A percentile compares a stretch with the other conserved stretches of the same genome.
Conservation (phyloP, 2,888 invertebrate species). For the Panzeria rudis region DNA sequence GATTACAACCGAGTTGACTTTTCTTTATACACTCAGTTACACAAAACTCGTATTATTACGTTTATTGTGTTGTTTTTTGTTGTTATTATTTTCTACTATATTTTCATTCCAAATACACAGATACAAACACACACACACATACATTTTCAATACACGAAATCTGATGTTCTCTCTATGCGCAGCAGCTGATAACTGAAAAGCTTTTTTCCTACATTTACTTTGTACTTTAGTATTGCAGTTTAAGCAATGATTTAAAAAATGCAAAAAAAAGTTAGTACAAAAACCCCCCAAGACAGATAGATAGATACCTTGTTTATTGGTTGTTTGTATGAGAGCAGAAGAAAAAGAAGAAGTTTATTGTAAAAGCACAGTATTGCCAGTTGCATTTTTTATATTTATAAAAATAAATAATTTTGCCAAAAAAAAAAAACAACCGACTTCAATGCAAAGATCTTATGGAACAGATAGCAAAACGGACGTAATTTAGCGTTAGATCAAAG, state of each 20-base stretch:
- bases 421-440: too few species aligned
- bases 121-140: neutral
- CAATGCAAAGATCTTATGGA: too few species aligned
- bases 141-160: constrained; percentile 33
- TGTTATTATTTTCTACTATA: constrained; percentile 51
- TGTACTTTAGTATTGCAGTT: constrained; percentile 38
- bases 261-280: constrained; percentile 23
- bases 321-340: constrained; percentile 1
- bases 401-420: neutral
- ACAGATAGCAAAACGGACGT: too few species aligned
- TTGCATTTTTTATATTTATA: neutral
- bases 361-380: constrained; percentile 58
- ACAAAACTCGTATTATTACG: constrained; percentile 38
- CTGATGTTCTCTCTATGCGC: constrained; percentile 81
- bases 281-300: neutral
- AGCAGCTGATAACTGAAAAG: constrained; percentile 81
- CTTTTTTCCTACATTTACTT: constrained; percentile 78
- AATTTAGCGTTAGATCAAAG: too few species aligned
- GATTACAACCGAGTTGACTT: constrained; percentile 50
- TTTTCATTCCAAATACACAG: constrained; percentile 19
- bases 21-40: constrained; percentile 48
- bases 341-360: neutral
- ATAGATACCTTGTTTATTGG: neutral
- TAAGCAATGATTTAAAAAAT: neutral
- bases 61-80: constrained; percentile 36